Evolutionary conservation across 2,888 invertebrate genomes (phyloP).

Genomic region (Aspidiotus destructor): DNA sequence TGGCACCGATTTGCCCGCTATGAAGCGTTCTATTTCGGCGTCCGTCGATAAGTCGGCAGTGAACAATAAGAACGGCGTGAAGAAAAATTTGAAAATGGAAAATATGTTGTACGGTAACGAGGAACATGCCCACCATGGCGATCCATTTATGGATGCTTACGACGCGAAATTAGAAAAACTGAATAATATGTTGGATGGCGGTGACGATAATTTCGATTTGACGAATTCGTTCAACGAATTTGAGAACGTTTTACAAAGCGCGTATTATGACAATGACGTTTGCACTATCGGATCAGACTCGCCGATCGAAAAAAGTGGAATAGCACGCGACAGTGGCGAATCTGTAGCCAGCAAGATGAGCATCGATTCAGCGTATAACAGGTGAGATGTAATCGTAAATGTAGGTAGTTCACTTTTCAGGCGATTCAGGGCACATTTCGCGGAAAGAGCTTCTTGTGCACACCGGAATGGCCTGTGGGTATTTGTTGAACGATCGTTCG

Average conservation of each 20-base stretch:
- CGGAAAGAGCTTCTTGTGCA: neutral
- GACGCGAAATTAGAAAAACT: conserved; percentile 37
- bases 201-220: conserved; percentile 19
- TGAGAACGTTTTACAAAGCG: conserved; percentile 37
- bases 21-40: conserved; percentile 24
- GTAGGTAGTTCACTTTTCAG: neutral
- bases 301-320: neutral
- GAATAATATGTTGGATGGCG: conserved; percentile 33
- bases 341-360: conserved; percentile 41
- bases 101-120: conserved; percentile 32
- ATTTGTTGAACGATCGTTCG: too few species aligned
- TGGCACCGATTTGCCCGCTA: conserved; percentile 12
- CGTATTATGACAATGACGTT: conserved; percentile 33
- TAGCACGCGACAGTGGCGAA: conserved; percentile 10
- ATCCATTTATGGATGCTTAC: conserved; percentile 36
- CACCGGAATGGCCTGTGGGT: too few species aligned
- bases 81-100: conserved; percentile 33
- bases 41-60: neutral
- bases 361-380: conserved; percentile 75
- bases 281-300: conserved; percentile 20
- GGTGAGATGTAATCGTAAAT: conserved; percentile 48
- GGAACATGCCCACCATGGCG: neutral
- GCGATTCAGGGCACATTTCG: neutral
- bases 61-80: conserved; percentile 15
- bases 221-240: conserved; percentile 36